These are phyloP conservation scores for Crotalus horridus DNA, from an alignment of 2,113 vertebrate genomes.

Conservation along the genomic window DNA sequence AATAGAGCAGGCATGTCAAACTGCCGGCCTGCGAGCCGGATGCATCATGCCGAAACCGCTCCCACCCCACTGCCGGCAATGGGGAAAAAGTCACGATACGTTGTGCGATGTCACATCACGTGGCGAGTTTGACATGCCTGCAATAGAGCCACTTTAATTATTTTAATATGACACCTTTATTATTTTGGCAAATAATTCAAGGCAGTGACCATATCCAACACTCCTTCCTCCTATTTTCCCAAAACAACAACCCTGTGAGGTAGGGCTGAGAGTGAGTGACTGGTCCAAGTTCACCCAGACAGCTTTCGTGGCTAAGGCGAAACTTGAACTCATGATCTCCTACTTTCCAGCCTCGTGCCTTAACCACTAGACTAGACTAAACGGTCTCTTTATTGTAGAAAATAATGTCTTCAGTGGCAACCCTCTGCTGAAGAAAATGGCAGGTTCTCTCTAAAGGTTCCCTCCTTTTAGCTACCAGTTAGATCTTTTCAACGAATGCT, in stretches of 20 bases:
- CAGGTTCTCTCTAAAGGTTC: not conserved
- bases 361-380: no score
- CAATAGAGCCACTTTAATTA: not conserved
- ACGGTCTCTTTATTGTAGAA: not conserved
- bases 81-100: no score
- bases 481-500: not conserved
- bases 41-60: fast-evolving
- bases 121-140: no score
- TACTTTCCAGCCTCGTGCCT: not conserved
- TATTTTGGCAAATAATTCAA: not conserved
- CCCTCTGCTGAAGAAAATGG: not conserved
- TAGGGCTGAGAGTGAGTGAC: no score
- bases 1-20: not conserved
- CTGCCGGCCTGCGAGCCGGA: no score
- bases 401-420: not conserved
- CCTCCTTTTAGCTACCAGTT: not conserved
- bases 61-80: no score
- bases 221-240: not conserved
- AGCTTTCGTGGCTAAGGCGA: not conserved
- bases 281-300: not conserved
- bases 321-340: not conserved
- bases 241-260: not conserved
- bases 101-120: no score
- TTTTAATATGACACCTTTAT: not conserved
- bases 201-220: not conserved